These are phyloP conservation scores for Epirrhoe tristata DNA, from an alignment of 2,888 invertebrate genomes.

Conservation along the genomic window DNA sequence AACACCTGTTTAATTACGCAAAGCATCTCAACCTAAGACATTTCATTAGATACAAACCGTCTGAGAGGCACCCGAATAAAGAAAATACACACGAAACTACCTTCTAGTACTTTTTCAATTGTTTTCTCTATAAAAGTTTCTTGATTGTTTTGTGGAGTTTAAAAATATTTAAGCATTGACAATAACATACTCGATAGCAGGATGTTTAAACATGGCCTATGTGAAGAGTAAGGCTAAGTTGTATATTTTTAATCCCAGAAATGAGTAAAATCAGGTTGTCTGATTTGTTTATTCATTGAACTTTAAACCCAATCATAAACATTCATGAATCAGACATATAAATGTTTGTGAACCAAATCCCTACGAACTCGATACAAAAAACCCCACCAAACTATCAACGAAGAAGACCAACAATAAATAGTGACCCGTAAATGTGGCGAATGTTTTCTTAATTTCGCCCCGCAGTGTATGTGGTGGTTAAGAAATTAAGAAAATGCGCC, in stretches of 20 bases:
- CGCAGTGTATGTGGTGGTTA: slow-evolving; percentile 72
- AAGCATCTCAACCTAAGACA: slow-evolving; percentile 52
- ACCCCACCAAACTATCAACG: slow-evolving; percentile 14
- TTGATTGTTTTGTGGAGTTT: not conserved
- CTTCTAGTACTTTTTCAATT: slow-evolving; percentile 2
- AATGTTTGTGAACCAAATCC: not conserved
- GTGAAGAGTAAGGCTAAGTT: too few species aligned
- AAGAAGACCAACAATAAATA: slow-evolving; percentile 37
- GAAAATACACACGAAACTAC: slow-evolving; percentile 13
- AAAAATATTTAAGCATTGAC: too few species aligned
- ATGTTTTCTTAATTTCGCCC: slow-evolving; percentile 84
- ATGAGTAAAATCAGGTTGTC: too few species aligned
- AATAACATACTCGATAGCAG: too few species aligned
- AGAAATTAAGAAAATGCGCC: slow-evolving; percentile 83
- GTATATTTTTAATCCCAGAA: too few species aligned
- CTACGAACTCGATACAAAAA: not conserved
- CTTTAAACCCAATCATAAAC: too few species aligned
- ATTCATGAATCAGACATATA: not conserved
- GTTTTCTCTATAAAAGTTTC: slow-evolving; percentile 15
- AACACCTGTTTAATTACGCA: slow-evolving; percentile 59
- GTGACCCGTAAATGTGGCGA: slow-evolving; percentile 66
- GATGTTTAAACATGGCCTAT: too few species aligned
- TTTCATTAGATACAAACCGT: slow-evolving; percentile 54
- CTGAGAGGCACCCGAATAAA: slow-evolving; percentile 42
- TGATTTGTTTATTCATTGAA: too few species aligned